These are phyloP conservation scores for Microplitis demolitor DNA, from an alignment of 1,140 invertebrate species.

Conservation along the genomic window DNA sequence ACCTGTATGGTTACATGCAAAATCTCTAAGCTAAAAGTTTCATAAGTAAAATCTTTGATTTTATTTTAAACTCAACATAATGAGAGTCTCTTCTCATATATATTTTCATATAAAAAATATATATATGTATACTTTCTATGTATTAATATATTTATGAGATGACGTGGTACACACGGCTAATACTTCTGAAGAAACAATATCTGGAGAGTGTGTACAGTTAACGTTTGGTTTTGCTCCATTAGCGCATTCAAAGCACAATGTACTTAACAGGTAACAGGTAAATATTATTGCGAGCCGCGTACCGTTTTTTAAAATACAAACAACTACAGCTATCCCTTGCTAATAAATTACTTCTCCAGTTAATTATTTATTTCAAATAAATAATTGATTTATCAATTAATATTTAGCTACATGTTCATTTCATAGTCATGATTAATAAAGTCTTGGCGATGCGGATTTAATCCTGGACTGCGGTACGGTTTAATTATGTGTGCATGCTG, in stretches of 20 bases:
- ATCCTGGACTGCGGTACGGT: too few species aligned
- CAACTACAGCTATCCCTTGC: background rate
- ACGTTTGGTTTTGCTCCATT: background rate
- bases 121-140: background rate
- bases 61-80: too few species aligned
- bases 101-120: background rate
- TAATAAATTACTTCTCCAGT: background rate
- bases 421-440: too few species aligned
- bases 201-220: constrained; percentile 3
- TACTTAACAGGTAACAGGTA: background rate
- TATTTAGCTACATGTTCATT: too few species aligned
- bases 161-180: background rate
- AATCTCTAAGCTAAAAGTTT: background rate
- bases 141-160: background rate
- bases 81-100: background rate
- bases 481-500: too few species aligned
- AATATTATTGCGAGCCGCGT: constrained; percentile 19
- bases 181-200: background rate
- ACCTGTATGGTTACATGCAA: background rate
- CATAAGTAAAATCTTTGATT: too few species aligned
- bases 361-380: too few species aligned
- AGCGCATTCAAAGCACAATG: constrained; percentile 8
- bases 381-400: too few species aligned
- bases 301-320: background rate
- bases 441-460: too few species aligned